phyloP scores from a whole-genome alignment of 2,888 invertebrate genomes.

The Lathronympha strigana region DNA sequence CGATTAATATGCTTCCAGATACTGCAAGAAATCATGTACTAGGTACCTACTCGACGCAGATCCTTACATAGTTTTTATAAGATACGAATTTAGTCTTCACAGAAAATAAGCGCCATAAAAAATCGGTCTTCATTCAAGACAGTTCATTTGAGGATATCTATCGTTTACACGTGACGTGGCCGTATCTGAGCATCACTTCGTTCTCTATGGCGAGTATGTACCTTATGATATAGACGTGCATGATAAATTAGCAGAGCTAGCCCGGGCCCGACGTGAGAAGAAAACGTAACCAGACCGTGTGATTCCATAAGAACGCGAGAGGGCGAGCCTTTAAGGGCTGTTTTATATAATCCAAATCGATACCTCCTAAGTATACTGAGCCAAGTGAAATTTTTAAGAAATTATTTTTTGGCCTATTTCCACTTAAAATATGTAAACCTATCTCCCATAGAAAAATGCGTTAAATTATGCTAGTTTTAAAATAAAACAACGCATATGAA shows the following conservation, averaged over 20 bases:
- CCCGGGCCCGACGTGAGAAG: conserved; percentile 37
- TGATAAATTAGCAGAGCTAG: conserved; percentile 40
- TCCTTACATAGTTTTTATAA: too few species aligned
- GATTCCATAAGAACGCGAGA: background rate
- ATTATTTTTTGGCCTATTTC: too few species aligned
- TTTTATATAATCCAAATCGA: background rate
- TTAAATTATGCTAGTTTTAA: too few species aligned
- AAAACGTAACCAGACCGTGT: conserved; percentile 33
- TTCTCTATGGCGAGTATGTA: conserved; percentile 16
- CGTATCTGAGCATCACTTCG: conserved; percentile 8
- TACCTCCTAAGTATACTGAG: too few species aligned
- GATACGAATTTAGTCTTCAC: too few species aligned
- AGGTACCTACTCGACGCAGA: too few species aligned
- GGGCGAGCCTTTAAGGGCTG: background rate
- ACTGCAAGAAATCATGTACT: too few species aligned
- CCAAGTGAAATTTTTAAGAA: too few species aligned
- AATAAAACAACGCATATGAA: too few species aligned
- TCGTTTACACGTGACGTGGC: conserved; percentile 12
- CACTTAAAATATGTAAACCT: too few species aligned
- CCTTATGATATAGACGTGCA: conserved; percentile 36
- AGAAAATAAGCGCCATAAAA: background rate
- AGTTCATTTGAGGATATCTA: background rate
- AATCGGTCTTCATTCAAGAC: conserved; percentile 11
- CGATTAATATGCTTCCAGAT: too few species aligned
- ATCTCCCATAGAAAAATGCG: too few species aligned